phyloP scores from a whole-genome alignment of 2,113 vertebrate genomes.

The Sterna hirundo region DNA sequence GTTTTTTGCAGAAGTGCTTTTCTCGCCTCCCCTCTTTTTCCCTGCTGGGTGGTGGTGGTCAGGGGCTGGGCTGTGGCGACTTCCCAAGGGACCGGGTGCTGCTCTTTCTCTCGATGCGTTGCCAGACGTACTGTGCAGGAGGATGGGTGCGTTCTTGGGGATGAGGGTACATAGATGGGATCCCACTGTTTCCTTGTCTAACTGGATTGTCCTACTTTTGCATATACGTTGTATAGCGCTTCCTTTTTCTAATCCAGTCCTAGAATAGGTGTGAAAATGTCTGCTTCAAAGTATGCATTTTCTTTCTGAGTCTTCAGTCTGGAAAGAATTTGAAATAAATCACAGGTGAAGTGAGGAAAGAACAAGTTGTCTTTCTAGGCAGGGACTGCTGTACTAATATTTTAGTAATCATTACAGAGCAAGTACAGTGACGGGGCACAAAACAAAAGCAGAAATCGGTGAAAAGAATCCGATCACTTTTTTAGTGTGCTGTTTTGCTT shows the following conservation, averaged over 20 bases:
- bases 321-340: not conserved
- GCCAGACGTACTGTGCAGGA: not conserved
- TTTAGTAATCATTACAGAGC: not conserved
- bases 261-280: not conserved
- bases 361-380: not conserved
- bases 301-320: not conserved
- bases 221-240: not conserved
- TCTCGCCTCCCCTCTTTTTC: not conserved
- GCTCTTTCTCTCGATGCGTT: not conserved
- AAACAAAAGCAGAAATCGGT: not conserved
- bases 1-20: not conserved
- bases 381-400: not conserved
- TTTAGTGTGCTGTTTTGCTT: not conserved
- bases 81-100: not conserved
- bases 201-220: not conserved
- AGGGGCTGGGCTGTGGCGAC: not conserved
- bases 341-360: not conserved
- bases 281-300: not conserved
- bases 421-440: not conserved
- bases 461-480: not conserved
- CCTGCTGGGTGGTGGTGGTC: accelerated
- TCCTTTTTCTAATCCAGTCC: not conserved
- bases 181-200: not conserved
- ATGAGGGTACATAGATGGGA: accelerated
- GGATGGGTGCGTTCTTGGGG: not conserved